A percentile compares a stretch with the other conserved stretches of the same genome.
Conservation (phyloP, 92 coral and sea anemone species). For the Actinernus sp. region DNA sequence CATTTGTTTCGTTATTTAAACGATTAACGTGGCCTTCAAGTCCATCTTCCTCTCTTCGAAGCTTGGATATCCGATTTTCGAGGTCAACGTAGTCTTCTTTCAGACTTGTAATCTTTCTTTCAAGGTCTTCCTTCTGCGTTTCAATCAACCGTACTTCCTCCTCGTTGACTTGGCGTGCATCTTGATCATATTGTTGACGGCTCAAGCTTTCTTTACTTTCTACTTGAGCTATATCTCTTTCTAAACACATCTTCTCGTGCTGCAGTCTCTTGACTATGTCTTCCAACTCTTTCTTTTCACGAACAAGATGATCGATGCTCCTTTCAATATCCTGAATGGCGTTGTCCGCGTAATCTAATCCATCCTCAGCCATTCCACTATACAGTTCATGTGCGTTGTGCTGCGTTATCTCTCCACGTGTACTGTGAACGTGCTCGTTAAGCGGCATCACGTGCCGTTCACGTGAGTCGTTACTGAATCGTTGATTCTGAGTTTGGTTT, state of each 20-base stretch:
- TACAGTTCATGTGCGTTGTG: conserved; percentile 23
- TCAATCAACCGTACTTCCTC: conserved; percentile 21
- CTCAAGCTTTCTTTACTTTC: conserved; percentile 24
- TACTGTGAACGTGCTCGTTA: neutral
- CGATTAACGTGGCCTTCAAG: conserved; percentile 57
- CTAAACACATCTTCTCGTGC: conserved; percentile 30
- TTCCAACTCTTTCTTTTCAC: conserved; percentile 50
- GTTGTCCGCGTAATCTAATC: conserved; percentile 10
- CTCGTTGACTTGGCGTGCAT: conserved; percentile 3
- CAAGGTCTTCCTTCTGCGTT: conserved; percentile 65
- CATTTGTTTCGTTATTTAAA: conserved; percentile 37
- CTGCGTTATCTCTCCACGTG: neutral
- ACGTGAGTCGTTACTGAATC: too few relatives aligned
- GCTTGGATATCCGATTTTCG: conserved; percentile 58
- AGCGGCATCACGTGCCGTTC: neutral
- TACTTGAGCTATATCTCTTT: conserved; percentile 40
- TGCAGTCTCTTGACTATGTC: conserved; percentile 45
- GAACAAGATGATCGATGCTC: conserved; percentile 39
- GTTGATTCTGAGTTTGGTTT: neutral
- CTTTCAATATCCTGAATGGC: conserved; percentile 17
- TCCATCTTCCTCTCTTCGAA: conserved; percentile 65
- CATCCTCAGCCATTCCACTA: conserved; percentile 17
- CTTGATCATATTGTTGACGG: neutral
- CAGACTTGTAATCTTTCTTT: conserved; percentile 46
- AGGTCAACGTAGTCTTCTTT: conserved; percentile 66